Base-by-base conservation (phyloP, 2,888 invertebrate genomes). In the Heliconius erato region DNA sequence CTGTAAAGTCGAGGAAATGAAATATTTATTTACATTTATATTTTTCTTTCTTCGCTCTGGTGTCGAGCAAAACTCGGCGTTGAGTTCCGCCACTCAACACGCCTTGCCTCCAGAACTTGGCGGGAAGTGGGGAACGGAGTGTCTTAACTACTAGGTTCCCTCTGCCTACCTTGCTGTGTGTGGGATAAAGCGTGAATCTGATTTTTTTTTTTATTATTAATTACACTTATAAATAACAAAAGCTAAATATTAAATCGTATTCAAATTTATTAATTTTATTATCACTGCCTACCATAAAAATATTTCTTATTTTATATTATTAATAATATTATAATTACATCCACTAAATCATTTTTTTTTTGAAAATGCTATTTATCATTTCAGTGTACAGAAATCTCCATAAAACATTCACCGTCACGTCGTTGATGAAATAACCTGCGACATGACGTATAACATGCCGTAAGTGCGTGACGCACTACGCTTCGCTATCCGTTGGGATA, bases 381-480 rank as follows among this genome's bases (percentile, higher is more conserved):
- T 63, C 14, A 63, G 9, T 16, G 35, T 63, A 35, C 76, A 63
- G 63, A 76, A 76, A 63, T 76, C 44, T 44, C 49, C 26, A 28
- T 35, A 76, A 76, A 32, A 76, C 74, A 76, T 76, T 76, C 63
- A 76, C n/a, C 63, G 76, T 76, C 76, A 76, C 63, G 76, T 76
- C 63, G 63, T 76, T 76, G 59, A 26, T 59, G 63, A 76, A 63
- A 76, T 63, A 76, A 76, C 63, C 32, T 35, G 76, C n/a, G 76
- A 76, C 76, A 76, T 76, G 76, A 76, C 40, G 32, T 26, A 76
- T 63, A 63, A 76, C 76, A 63, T 63, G 63, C 35, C 16, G 76
- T 76, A 79, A 82, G 59, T 79, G 54, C 82, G 82, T 79, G 79
- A 82, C 79, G 63, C 79, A 65, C 63, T 63, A n/a, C 74, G 28